Base-by-base conservation (phyloP, 2,797 vertebrate species). In the Craterocephalus amniculus region DNA sequence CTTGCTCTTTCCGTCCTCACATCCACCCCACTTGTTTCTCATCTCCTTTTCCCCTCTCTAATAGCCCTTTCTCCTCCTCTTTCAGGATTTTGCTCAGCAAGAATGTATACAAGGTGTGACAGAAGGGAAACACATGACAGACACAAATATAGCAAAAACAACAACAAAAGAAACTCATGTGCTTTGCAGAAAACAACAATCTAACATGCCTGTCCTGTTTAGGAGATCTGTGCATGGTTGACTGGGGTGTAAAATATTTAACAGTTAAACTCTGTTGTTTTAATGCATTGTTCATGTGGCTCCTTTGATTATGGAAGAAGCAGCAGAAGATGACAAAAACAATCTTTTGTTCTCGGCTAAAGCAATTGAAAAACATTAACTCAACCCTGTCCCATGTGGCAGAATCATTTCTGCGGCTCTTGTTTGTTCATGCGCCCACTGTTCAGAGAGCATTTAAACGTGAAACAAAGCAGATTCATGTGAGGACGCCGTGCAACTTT, bases 191-290 rank as follows among this genome's bases (percentile, higher is more conserved):
- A 59, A 72, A 64, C 67, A 66, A 69, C 56, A 58, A 32, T 32
- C 64, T 0, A 31, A 57, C 58, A 38, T 5, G 1, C 24, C 27
- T 6, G 49, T 80, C 65, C 80, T 58, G 70, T 54, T 75, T 51
- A 55, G 55, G 31, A 8, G 40, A 67, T 70, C 51, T 64, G 61
- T 22, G 24, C 82, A 78, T 1, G 76, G 70, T 34, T 74, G 83
- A 83, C 66, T 73, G 82, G 32, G 16, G 67, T 71, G 43, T 89
- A 67, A 88, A 90, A 89, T 89, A 90, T 89, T 90, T 45, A 89
- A 55, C 48, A 70, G 70, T 74, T 75, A 62, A 78, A 71, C 76
- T 67, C 63, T 79, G 81, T 81, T 87, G 35, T 87, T 80, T 81
- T 69, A 58, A 74, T 77, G 82, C 56, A 76, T 83, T 67, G 35